A percentile compares a stretch with the other conserved stretches of the same genome.
Conservation (phyloP, 2,797 vertebrate species). For the Sebastes variabilis region DNA sequence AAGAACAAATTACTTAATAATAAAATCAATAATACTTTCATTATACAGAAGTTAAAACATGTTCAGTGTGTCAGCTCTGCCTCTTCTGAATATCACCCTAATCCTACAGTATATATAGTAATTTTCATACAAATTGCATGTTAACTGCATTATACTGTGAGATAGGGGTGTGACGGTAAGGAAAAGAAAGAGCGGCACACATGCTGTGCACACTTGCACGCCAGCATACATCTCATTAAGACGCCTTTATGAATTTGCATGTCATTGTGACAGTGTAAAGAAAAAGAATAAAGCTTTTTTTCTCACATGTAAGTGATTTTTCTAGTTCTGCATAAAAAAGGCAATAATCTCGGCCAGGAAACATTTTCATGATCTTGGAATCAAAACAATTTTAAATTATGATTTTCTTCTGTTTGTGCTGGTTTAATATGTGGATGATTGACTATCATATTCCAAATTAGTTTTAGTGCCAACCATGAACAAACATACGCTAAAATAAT, state of each 20-base stretch:
- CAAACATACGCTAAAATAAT: constrained; percentile 61
- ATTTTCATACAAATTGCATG: background rate
- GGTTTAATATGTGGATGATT: constrained; percentile 50
- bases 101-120: background rate
- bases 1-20: background rate
- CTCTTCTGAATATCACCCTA: background rate
- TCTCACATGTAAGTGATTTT: background rate
- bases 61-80: background rate
- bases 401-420: constrained; percentile 6
- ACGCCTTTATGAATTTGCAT: background rate
- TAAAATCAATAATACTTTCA: background rate
- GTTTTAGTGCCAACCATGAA: constrained; percentile 53
- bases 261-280: background rate
- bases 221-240: background rate
- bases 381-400: constrained; percentile 28
- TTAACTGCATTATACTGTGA: constrained; percentile 1
- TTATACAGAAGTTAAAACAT: background rate
- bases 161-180: too few relatives aligned
- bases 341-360: background rate
- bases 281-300: background rate
- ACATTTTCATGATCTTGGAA: constrained; percentile 7
- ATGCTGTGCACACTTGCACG: background rate
- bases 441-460: constrained; percentile 50
- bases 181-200: background rate
- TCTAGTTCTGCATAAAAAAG: background rate